A percentile compares a stretch with the other conserved stretches of the same genome.
Conservation (phyloP, 2,888 invertebrate genomes). For the Cyaniris semiargus region DNA sequence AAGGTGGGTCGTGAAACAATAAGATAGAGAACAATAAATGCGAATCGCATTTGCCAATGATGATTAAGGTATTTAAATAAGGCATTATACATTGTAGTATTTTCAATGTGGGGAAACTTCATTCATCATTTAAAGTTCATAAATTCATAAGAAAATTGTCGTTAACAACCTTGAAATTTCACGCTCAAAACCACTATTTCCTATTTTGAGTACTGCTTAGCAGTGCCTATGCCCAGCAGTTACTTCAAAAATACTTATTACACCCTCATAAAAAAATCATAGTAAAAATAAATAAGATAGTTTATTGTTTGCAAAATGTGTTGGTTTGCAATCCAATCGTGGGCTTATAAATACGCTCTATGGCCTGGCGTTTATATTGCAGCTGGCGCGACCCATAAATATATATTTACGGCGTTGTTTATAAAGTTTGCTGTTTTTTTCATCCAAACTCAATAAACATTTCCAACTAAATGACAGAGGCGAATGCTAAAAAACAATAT, state of each 20-base stretch:
- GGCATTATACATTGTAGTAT: no score
- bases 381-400: constrained; percentile 29
- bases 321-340: constrained; percentile 3
- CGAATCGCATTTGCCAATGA: neutral
- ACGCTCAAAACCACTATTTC: no score
- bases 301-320: constrained; percentile 12
- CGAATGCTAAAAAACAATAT: neutral
- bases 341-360: constrained; percentile 14
- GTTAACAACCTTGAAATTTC: no score
- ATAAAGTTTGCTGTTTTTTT: constrained; percentile 21
- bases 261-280: neutral
- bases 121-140: no score
- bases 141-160: no score
- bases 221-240: neutral
- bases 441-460: constrained; percentile 20
- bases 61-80: no score
- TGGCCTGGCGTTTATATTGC: constrained; percentile 25
- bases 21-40: no score
- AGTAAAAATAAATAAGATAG: neutral
- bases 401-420: constrained; percentile 28
- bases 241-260: neutral
- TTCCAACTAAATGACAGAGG: neutral
- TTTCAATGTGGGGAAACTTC: no score
- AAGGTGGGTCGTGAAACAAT: neutral
- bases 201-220: neutral